These are phyloP conservation scores for Timema podura DNA, from an alignment of 2,888 invertebrate genomes.

Conservation along the genomic window DNA sequence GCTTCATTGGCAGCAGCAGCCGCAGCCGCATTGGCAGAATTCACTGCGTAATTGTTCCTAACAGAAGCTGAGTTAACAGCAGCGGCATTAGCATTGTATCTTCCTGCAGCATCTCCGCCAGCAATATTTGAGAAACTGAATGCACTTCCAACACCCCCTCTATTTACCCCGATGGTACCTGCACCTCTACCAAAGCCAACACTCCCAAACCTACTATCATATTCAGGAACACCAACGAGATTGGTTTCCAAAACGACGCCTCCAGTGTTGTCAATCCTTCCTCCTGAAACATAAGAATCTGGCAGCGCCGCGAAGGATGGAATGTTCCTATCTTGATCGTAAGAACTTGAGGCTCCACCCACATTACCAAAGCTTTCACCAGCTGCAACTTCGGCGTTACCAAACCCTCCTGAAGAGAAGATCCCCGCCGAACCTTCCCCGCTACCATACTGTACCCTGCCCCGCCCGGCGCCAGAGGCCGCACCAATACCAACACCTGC, in stretches of 20 bases:
- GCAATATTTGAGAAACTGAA: not conserved
- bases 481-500: not conserved
- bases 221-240: constrained; percentile 17
- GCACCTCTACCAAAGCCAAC: not conserved
- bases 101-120: not conserved
- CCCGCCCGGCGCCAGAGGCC: not conserved
- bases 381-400: constrained; percentile 42
- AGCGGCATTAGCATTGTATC: too few relatives aligned
- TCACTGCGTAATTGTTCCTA: not conserved
- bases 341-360: constrained; percentile 26
- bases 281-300: constrained; percentile 40
- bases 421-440: constrained; percentile 6
- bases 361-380: constrained; percentile 45
- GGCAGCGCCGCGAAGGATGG: constrained; percentile 40
- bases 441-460: not conserved
- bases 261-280: constrained; percentile 36
- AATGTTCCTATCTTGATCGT: constrained; percentile 39
- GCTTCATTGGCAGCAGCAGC: not conserved
- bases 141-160: too few relatives aligned
- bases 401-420: constrained; percentile 15
- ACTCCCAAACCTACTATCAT: not conserved
- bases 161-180: not conserved
- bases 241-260: constrained; percentile 35
- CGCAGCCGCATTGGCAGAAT: not conserved
- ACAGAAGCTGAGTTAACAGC: not conserved